Evolutionary conservation across 1,140 invertebrate species (phyloP).

Genomic region (Ridgeia piscesae): DNA sequence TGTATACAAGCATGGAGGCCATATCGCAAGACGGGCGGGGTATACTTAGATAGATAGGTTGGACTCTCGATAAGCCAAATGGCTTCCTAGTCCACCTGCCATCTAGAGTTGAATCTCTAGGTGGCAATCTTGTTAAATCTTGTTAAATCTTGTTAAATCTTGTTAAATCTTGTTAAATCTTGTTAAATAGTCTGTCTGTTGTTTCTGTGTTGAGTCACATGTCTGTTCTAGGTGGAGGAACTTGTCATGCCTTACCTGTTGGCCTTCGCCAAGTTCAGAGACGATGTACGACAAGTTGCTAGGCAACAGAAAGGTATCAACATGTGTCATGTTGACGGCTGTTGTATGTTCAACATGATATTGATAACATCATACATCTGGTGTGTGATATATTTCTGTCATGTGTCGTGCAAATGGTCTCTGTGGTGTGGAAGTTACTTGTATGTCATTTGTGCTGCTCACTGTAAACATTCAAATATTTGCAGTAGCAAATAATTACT

Average conservation of each 20-base stretch:
- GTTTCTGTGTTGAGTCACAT: neutral
- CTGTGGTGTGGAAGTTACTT: too few species aligned
- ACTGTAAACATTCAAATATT: neutral
- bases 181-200: neutral
- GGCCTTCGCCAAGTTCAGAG: constrained; percentile 83
- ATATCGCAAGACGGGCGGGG: too few species aligned
- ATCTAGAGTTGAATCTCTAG: too few species aligned
- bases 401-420: neutral
- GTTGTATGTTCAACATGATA: neutral
- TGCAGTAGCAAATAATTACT: neutral
- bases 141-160: too few species aligned
- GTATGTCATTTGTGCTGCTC: neutral
- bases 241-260: constrained; percentile 84
- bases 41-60: too few species aligned
- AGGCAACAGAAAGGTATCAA: constrained; percentile 66
- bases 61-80: too few species aligned
- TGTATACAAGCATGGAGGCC: too few species aligned
- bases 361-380: neutral
- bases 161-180: too few species aligned
- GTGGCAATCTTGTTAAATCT: too few species aligned
- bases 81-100: too few species aligned
- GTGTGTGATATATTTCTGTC: neutral
- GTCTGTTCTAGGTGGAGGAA: constrained; percentile 68
- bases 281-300: constrained; percentile 76
- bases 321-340: neutral